These are phyloP conservation scores for Genyomyrus donnyi DNA, from an alignment of 2,113 vertebrate species.

Conservation along the genomic window DNA sequence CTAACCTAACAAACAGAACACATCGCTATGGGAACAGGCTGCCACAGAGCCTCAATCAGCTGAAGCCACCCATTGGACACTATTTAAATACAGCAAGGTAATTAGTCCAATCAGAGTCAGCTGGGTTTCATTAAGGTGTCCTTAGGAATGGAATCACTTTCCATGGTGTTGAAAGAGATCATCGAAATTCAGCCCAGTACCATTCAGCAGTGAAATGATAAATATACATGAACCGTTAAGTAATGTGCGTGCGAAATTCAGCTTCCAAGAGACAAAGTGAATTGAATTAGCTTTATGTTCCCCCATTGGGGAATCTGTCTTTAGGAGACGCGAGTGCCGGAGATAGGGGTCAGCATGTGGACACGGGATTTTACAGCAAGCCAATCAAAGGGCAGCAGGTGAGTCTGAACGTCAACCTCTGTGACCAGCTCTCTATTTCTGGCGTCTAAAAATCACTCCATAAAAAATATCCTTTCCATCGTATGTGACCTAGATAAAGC, in stretches of 20 bases:
- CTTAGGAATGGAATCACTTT: not conserved
- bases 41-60: not conserved
- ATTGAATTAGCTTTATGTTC: not conserved
- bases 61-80: not conserved
- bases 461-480: not conserved
- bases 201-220: not conserved
- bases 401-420: constrained; percentile 8
- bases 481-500: not conserved
- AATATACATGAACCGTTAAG: not conserved
- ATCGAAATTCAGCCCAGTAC: not conserved
- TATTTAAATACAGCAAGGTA: not conserved
- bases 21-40: not conserved
- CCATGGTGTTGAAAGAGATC: not conserved
- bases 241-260: not conserved
- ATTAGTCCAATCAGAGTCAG: not conserved
- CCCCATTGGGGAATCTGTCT: constrained; percentile 4
- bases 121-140: not conserved
- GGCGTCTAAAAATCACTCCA: not conserved
- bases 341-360: constrained; percentile 31
- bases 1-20: not conserved
- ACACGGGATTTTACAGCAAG: constrained; percentile 53
- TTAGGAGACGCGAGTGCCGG: constrained; percentile 36
- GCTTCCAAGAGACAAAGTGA: not conserved
- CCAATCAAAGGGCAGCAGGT: constrained; percentile 49
- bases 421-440: not conserved